These are phyloP conservation scores for Zele albiditarsus DNA, from an alignment of 2,888 invertebrate genomes.

Conservation along the genomic window DNA sequence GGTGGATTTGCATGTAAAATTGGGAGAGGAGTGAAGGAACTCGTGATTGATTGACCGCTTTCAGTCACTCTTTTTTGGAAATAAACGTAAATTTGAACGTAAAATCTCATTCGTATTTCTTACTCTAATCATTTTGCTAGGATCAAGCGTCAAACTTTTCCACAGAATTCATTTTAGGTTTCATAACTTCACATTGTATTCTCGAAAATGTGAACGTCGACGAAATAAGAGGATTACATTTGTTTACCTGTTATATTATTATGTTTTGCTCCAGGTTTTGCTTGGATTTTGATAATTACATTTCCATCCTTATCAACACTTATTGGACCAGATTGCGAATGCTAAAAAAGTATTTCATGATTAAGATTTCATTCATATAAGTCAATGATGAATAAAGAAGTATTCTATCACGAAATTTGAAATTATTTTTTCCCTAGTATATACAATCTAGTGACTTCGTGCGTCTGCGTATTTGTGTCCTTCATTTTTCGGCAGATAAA, in stretches of 20 bases:
- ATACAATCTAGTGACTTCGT: slow-evolving; percentile 16
- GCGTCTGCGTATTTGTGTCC: slow-evolving; percentile 26
- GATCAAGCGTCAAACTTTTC: no score
- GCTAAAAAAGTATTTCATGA: slow-evolving; percentile 45
- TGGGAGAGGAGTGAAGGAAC: no score
- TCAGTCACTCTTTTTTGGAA: no score
- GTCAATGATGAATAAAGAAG: background rate
- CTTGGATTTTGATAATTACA: slow-evolving; percentile 79
- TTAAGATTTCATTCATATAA: background rate
- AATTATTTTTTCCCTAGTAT: background rate
- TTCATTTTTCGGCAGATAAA: slow-evolving; percentile 40
- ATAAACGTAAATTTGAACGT: no score
- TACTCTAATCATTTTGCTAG: no score
- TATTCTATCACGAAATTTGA: slow-evolving; percentile 2
- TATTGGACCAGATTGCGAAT: slow-evolving; percentile 66
- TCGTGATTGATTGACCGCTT: no score
- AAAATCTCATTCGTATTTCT: no score
- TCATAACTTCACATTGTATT: no score
- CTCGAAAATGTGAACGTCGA: no score
- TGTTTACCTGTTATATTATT: slow-evolving; percentile 78
- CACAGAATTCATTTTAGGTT: no score
- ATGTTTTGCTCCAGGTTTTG: slow-evolving; percentile 85
- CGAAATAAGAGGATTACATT: no score
- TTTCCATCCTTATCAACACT: slow-evolving; percentile 76
- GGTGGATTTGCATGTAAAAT: no score